A percentile compares a stretch with the other conserved stretches of the same genome.
Conservation (phyloP, 1,140 invertebrate genomes). For the Cryptotermes secundus region DNA sequence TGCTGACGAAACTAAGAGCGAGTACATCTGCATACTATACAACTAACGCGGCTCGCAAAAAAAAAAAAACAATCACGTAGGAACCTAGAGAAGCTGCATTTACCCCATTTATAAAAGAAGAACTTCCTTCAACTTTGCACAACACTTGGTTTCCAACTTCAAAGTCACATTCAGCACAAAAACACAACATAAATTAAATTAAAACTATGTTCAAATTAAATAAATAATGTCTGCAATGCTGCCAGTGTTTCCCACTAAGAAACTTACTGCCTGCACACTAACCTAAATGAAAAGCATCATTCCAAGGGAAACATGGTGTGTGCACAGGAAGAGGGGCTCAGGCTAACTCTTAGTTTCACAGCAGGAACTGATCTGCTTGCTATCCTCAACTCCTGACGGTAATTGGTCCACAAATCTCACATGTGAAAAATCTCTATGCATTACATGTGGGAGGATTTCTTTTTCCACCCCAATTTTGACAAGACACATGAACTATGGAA, state of each 20-base stretch:
- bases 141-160: background rate
- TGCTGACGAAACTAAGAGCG: conserved; percentile 33
- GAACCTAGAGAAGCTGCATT: background rate
- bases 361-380: conserved; percentile 26
- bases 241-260: background rate
- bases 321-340: background rate
- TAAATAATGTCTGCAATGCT: background rate
- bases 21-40: background rate
- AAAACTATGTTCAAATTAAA: background rate
- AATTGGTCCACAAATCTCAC: conserved; percentile 35
- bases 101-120: background rate
- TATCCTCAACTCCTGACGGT: background rate
- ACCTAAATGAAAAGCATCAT: background rate
- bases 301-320: background rate
- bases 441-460: background rate
- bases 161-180: conserved; percentile 16
- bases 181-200: conserved; percentile 17
- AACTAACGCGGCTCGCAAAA: background rate
- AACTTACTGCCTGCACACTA: background rate
- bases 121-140: background rate
- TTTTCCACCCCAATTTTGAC: conserved; percentile 27
- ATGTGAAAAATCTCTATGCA: conserved; percentile 34
- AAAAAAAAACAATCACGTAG: background rate
- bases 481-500: conserved; percentile 34
- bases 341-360: conserved; percentile 33